A percentile compares a stretch with the other conserved stretches of the same genome.
phyloP scores from a whole-genome alignment of 2,888 invertebrate species.

The Morpho achilles region DNA sequence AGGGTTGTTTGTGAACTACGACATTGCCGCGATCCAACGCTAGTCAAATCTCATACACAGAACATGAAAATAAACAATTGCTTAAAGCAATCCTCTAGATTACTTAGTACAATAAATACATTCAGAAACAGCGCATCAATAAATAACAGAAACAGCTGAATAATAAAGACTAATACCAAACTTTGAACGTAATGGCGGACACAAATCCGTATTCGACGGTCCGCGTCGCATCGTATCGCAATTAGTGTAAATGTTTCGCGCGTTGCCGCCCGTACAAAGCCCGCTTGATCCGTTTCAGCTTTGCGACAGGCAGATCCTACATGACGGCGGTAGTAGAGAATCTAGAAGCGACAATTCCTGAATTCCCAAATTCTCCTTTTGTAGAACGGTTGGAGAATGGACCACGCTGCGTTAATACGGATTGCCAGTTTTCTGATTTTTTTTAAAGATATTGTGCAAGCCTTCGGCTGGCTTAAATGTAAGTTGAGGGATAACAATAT shows the following conservation, averaged over 20 bases:
- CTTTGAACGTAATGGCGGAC: slow-evolving; percentile 27
- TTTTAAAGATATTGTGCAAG: too few species aligned
- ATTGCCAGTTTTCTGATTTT: too few species aligned
- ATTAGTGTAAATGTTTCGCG: slow-evolving; percentile 65
- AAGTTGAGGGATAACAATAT: too few species aligned
- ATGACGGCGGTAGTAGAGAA: slow-evolving; percentile 28
- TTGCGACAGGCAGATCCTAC: slow-evolving; percentile 66
- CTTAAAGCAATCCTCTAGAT: slow-evolving; percentile 7
- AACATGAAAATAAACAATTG: not conserved
- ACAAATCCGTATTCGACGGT: slow-evolving; percentile 40
- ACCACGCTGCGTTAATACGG: too few species aligned
- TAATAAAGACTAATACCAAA: slow-evolving; percentile 30
- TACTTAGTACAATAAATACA: slow-evolving; percentile 5
- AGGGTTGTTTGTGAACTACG: too few species aligned
- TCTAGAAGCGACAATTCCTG: slow-evolving; percentile 21
- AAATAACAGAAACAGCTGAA: slow-evolving; percentile 21
- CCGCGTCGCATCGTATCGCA: slow-evolving; percentile 59
- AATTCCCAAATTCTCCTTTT: not conserved
- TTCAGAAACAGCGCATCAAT: slow-evolving; percentile 6
- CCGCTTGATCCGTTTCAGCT: slow-evolving; percentile 64
- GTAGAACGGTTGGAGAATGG: too few species aligned
- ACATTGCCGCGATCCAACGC: too few species aligned
- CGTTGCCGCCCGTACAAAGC: slow-evolving; percentile 57
- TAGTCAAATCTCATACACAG: too few species aligned
- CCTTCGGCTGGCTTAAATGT: too few species aligned